phyloP scores from a whole-genome alignment of 1,140 invertebrate genomes.

The Lanistes nyassanus region DNA sequence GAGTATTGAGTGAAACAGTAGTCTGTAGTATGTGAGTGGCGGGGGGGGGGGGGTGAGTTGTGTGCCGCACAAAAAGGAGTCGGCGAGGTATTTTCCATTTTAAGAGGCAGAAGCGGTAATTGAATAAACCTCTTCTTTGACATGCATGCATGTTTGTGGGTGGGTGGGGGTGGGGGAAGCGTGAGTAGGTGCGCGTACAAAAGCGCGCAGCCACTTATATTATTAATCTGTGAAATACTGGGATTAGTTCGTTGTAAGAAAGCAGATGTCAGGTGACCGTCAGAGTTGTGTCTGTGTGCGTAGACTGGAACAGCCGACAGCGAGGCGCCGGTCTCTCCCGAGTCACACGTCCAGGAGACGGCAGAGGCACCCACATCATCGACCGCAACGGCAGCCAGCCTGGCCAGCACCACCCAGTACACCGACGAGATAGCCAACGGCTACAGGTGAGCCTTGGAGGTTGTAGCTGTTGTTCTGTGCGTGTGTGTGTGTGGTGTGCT shows the following conservation, averaged over 20 bases:
- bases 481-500: too few relatives aligned
- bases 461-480: not conserved
- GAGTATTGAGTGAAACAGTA: too few relatives aligned
- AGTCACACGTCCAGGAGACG: slow-evolving; percentile 48
- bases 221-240: too few relatives aligned
- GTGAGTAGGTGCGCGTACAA: too few relatives aligned
- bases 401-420: slow-evolving; percentile 41
- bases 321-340: slow-evolving; percentile 47
- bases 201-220: too few relatives aligned
- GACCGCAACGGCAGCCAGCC: slow-evolving; percentile 38
- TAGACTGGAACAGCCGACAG: not conserved
- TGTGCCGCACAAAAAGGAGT: too few relatives aligned
- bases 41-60: too few relatives aligned
- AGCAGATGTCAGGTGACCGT: not conserved
- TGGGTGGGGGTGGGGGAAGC: slow-evolving; percentile 1
- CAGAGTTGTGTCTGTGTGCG: too few relatives aligned
- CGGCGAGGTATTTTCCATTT: too few relatives aligned
- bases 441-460: slow-evolving; percentile 52
- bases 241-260: not conserved
- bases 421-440: slow-evolving; percentile 63
- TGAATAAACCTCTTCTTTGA: too few relatives aligned
- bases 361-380: slow-evolving; percentile 60
- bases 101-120: too few relatives aligned
- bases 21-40: too few relatives aligned
- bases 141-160: not conserved